Percentiles rank a stretch among this genome's conserved stretches.
Evolutionary conservation across 2,113 vertebrate genomes (phyloP).

Genomic region (Heteronetta atricapilla): DNA sequence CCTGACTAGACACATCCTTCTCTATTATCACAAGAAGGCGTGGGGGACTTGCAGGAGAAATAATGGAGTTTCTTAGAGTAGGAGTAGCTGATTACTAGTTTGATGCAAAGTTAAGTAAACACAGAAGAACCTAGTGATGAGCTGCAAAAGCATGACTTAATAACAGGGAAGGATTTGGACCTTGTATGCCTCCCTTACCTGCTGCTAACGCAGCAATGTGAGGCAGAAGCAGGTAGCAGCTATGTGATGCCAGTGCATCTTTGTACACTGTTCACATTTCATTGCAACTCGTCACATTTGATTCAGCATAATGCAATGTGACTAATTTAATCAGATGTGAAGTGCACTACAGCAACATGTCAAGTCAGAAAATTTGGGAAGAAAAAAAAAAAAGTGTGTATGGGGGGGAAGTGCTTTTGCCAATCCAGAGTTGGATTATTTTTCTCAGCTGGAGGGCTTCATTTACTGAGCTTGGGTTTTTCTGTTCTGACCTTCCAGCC

Average conservation of each 20-base stretch:
- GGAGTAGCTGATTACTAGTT: not conserved
- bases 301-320: constrained; percentile 67
- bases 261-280: constrained; percentile 69
- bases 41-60: not conserved
- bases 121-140: not conserved
- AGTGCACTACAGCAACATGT: constrained; percentile 52
- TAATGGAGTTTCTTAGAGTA: not conserved
- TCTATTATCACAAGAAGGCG: not conserved
- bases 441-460: constrained; percentile 63
- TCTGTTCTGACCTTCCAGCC: constrained; percentile 72
- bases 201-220: not conserved
- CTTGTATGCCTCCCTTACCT: not conserved
- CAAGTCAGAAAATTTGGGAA: constrained; percentile 25
- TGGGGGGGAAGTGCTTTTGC: constrained; percentile 24
- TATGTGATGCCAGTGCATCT: constrained; percentile 41
- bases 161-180: not conserved
- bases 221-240: constrained; percentile 23
- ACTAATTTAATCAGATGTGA: constrained; percentile 79
- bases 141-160: not conserved
- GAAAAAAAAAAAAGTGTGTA: not conserved
- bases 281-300: constrained; percentile 67
- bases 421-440: constrained; percentile 57
- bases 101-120: not conserved
- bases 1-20: not conserved
- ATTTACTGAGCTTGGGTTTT: constrained; percentile 61